These are phyloP conservation scores for Caenorhabditis sp. DNA, from an alignment of 2,888 invertebrate species.

Conservation along the genomic window DNA sequence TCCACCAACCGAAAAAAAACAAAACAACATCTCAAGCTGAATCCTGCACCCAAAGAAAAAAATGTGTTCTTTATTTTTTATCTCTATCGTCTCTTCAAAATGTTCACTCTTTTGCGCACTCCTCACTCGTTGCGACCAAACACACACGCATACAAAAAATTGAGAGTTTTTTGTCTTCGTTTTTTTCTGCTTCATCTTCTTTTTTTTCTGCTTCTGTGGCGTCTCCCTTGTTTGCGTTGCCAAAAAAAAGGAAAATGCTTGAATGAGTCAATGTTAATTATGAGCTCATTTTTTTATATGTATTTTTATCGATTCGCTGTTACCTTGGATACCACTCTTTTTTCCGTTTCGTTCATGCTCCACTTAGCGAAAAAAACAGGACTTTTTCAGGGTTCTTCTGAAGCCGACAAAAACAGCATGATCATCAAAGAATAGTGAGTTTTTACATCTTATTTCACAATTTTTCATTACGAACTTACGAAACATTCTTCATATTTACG, in stretches of 20 bases:
- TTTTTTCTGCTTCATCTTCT: slow-evolving; percentile 3
- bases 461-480: too few species aligned
- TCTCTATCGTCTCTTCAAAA: not conserved
- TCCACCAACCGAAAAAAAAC: not conserved
- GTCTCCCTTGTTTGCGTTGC: not conserved
- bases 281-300: not conserved
- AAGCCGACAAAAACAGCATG: slow-evolving; percentile 30
- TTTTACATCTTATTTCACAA: slow-evolving; percentile 5
- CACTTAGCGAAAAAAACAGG: not conserved
- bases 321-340: not conserved
- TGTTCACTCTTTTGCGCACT: slow-evolving; percentile 4
- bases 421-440: slow-evolving; percentile 67
- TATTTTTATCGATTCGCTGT: not conserved
- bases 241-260: not conserved
- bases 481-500: too few species aligned
- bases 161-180: not conserved
- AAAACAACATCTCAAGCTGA: not conserved
- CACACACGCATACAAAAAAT: not conserved
- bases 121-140: slow-evolving; percentile 1
- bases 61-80: slow-evolving; percentile 1
- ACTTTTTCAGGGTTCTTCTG: not conserved
- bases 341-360: slow-evolving; percentile 7
- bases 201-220: slow-evolving; percentile 1
- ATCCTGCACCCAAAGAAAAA: slow-evolving; percentile 4
- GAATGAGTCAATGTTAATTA: not conserved